Evolutionary conservation across 2,888 invertebrate species (phyloP).

Genomic region (Aquatica leii): DNA sequence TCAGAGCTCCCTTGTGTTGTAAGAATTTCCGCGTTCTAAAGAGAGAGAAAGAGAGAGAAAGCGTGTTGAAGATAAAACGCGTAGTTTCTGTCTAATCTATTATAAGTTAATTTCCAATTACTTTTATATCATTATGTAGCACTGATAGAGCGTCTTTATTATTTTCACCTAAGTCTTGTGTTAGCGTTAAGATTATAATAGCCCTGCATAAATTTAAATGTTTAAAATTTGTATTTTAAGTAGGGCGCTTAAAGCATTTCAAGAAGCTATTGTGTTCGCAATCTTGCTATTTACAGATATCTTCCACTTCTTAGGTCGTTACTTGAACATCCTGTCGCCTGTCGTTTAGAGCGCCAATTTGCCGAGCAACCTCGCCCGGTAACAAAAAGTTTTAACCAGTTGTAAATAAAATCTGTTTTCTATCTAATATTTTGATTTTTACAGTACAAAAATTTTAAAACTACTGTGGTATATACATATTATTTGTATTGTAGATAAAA

Average conservation of each 20-base stretch:
- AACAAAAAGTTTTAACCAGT: too few relatives aligned
- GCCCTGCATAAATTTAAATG: too few relatives aligned
- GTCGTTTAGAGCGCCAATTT: constrained; percentile 57
- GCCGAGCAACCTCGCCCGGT: constrained; percentile 51
- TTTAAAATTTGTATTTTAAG: too few relatives aligned
- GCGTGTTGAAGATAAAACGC: too few relatives aligned
- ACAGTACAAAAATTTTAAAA: too few relatives aligned
- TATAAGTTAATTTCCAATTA: constrained; percentile 49
- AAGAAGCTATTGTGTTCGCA: constrained; percentile 29
- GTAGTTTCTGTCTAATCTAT: constrained; percentile 45
- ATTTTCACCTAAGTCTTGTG: too few relatives aligned
- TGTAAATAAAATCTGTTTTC: constrained; percentile 29
- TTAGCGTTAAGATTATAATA: too few relatives aligned
- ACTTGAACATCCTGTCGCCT: constrained; percentile 53
- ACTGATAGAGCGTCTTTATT: too few relatives aligned
- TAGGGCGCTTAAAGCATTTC: too few relatives aligned
- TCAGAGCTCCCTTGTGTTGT: constrained; percentile 49
- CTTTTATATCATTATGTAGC: constrained; percentile 28
- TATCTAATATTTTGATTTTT: constrained; percentile 10
- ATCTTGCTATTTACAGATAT: constrained; percentile 48
- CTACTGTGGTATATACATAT: too few relatives aligned
- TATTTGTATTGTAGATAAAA: too few relatives aligned
- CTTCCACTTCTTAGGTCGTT: constrained; percentile 55
- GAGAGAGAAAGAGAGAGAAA: constrained; percentile 51
- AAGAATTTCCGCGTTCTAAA: constrained; percentile 52